Base-by-base conservation (phyloP, 2,797 vertebrate genomes). In the Phyllotis vaccarum region DNA sequence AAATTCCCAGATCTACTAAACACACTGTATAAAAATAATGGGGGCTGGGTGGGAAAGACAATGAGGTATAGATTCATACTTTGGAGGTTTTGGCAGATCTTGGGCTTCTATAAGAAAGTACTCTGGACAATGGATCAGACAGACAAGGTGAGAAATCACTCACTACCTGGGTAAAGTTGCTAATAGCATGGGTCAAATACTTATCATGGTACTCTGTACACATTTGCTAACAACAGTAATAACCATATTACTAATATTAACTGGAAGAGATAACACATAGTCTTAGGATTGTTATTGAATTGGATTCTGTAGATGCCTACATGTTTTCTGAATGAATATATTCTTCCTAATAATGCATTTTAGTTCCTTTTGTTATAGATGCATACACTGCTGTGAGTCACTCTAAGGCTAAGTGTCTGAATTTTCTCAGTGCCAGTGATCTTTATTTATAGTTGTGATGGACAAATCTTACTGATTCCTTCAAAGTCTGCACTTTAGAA, bases 401-500 rank as follows among this genome's bases (percentile, higher is more conserved):
- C n/a, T 89, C 60, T 64, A 52, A 43, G 60, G 49, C 43, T 96
- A 64, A 52, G 78, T n/a, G 0, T 79, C 82, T 68, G 24, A 13
- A 75, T 62, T 79, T 78, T 24, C 34, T 95, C 52, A 31, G 3
- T 88, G 91, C 37, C 80, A 12, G 31, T 82, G 12, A 14, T 82
- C 46, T 93, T 64, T 89, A 74, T 95, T 97, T 95, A 9, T 40
- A 91, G 60, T 43, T 60, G 88, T 82, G 83, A 85, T 96, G 46
- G 88, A 31, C 43, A 79, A 79, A 81, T 87, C 91, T 96, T 92
- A 94, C 89, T 97, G 86, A 98, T 98, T 98, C 85, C 54, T 92
- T 64, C 92, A 85, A 86, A 97, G 86, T 46, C 62, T 97, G 49
- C 90, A 86, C 95, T 98, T 93, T 89, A 91, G 90, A 97, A 97